phyloP scores from a whole-genome alignment of 2,113 vertebrate genomes.

The Neogobius melanostomus region DNA sequence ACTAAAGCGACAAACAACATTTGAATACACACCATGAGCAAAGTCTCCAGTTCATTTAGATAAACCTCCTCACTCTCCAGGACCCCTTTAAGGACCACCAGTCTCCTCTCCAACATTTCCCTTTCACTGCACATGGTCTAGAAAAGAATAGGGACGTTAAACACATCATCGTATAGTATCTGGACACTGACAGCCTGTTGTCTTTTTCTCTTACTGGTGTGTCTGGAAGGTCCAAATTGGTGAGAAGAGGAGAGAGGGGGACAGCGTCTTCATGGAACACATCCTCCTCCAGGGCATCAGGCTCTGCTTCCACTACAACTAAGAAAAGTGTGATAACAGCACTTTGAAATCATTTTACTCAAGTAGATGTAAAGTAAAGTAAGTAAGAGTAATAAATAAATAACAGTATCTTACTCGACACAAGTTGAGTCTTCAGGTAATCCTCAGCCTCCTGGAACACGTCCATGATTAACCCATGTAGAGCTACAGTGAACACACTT shows the following conservation, averaged over 20 bases:
- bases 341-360: not conserved
- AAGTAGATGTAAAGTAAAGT: not conserved
- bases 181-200: no score
- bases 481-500: constrained; percentile 4
- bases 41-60: constrained; percentile 73
- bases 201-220: constrained; percentile 60
- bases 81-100: constrained; percentile 68
- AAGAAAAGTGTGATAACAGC: not conserved
- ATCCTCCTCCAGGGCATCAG: constrained; percentile 63
- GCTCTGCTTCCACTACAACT: constrained; percentile 27
- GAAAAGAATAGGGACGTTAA: not conserved
- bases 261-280: constrained; percentile 69
- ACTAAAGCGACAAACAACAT: not conserved
- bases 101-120: constrained; percentile 67
- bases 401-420: constrained; percentile 47
- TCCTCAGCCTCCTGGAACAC: constrained; percentile 64
- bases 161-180: not conserved
- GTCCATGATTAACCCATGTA: constrained; percentile 57
- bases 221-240: constrained; percentile 53
- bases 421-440: constrained; percentile 53
- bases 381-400: not conserved
- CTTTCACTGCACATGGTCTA: constrained; percentile 54
- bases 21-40: constrained; percentile 68
- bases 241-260: constrained; percentile 35
- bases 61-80: constrained; percentile 74